These are phyloP conservation scores for Mus pahari DNA, from an alignment of 2,113 vertebrate species.

Conservation along the genomic window DNA sequence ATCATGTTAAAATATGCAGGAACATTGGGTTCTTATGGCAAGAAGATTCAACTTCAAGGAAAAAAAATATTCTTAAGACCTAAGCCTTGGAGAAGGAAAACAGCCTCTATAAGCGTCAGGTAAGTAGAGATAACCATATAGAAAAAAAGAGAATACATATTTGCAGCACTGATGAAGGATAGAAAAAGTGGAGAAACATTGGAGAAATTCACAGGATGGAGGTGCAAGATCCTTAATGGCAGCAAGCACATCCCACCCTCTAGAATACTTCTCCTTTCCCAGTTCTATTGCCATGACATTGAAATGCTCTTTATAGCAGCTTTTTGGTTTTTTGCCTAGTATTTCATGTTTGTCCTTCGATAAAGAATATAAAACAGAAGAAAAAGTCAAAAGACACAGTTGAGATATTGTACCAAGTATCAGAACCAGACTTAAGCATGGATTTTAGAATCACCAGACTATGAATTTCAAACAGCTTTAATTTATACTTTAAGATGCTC, in stretches of 20 bases:
- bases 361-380: not conserved
- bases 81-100: not conserved
- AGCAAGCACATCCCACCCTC: not conserved
- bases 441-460: not conserved
- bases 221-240: not conserved
- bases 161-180: not conserved
- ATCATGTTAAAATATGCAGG: slow-evolving; percentile 30
- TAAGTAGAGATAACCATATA: not conserved
- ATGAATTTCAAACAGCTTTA: slow-evolving; percentile 22
- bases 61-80: not conserved
- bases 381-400: not conserved
- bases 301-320: not conserved
- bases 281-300: not conserved
- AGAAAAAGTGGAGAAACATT: not conserved
- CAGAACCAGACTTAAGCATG: not conserved
- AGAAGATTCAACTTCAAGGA: not conserved
- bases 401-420: not conserved
- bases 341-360: not conserved
- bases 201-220: not conserved
- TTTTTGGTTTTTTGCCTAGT: not conserved
- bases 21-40: slow-evolving; percentile 32
- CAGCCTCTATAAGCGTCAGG: not conserved
- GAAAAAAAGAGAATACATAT: not conserved
- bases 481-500: not conserved
- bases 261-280: not conserved